phyloP scores from a whole-genome alignment of 2,888 invertebrate genomes.

The Drosophila neutralis region DNA sequence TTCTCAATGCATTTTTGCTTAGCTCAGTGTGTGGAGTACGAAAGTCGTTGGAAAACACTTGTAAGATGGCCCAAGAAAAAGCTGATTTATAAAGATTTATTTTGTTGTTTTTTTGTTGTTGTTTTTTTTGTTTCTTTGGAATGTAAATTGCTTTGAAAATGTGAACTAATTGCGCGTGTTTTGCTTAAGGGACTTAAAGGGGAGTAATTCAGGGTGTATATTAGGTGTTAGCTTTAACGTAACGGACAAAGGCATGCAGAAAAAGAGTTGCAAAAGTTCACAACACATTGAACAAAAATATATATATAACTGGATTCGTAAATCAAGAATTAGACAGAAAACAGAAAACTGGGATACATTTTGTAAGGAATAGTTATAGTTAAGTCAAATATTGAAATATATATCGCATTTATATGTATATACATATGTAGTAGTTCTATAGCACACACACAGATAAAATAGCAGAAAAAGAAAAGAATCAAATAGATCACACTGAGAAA shows the following conservation, averaged over 20 bases:
- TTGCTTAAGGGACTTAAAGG: background rate
- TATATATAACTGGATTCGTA: conserved; percentile 12
- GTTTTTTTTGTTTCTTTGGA: conserved; percentile 21
- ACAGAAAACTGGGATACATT: conserved; percentile 20
- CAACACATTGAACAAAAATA: conserved; percentile 24
- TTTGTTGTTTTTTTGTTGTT: background rate
- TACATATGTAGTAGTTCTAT: conserved; percentile 10
- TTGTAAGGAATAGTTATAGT: background rate
- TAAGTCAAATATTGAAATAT: background rate
- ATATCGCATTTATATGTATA: conserved; percentile 1
- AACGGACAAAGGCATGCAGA: conserved; percentile 72
- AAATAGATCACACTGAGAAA: conserved; percentile 46
- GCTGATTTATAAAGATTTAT: conserved; percentile 5
- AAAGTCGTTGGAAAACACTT: conserved; percentile 11
- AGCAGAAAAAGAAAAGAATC: conserved; percentile 8
- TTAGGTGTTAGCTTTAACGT: conserved; percentile 47
- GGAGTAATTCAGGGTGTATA: background rate
- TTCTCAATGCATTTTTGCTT: conserved; percentile 32
- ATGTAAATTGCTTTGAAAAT: conserved; percentile 29
- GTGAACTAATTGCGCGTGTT: background rate
- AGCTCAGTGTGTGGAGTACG: conserved; percentile 34
- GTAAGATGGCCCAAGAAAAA: background rate
- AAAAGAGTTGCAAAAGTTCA: conserved; percentile 40
- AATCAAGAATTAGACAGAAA: conserved; percentile 9
- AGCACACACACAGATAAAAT: conserved; percentile 34